Percentiles rank a stretch among this genome's conserved stretches.
phyloP scores from a whole-genome alignment of 2,113 vertebrate species.

The Psammodynastes pulverulentus region DNA sequence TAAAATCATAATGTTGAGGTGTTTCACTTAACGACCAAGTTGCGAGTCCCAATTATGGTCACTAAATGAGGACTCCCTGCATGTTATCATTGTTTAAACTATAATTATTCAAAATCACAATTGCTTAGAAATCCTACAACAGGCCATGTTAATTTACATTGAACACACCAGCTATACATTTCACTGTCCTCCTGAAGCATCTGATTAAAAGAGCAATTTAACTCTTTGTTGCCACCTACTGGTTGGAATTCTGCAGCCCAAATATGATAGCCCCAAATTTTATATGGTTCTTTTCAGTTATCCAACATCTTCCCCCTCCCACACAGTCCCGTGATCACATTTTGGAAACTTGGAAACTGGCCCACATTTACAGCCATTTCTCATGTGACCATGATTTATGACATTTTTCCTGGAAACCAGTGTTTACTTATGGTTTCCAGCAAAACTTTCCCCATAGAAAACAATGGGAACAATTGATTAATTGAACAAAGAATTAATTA shows the following conservation, averaged over 20 bases:
- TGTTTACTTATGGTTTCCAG: not conserved
- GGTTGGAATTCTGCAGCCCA: not conserved
- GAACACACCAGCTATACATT: not conserved
- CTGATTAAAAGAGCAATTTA: not conserved
- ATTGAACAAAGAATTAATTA: too few relatives aligned
- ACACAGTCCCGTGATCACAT: not conserved
- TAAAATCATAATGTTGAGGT: not conserved
- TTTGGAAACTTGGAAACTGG: not conserved
- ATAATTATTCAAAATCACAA: not conserved
- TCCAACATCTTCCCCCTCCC: not conserved
- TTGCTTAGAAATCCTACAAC: not conserved
- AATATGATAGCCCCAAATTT: not conserved
- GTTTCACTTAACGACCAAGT: not conserved
- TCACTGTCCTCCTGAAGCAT: not conserved
- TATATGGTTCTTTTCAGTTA: constrained; percentile 5
- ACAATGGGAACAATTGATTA: not conserved
- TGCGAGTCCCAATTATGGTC: not conserved
- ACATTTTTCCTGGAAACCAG: not conserved
- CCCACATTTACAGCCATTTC: not conserved
- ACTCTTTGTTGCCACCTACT: not conserved
- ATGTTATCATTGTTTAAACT: not conserved
- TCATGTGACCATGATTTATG: not conserved
- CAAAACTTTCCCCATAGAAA: not conserved
- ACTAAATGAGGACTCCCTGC: not conserved
- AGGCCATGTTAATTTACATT: not conserved